Percentiles rank a stretch among this genome's conserved stretches.
Evolutionary conservation across 2,888 invertebrate species (phyloP).

Genomic region (Tridacna gigas): DNA sequence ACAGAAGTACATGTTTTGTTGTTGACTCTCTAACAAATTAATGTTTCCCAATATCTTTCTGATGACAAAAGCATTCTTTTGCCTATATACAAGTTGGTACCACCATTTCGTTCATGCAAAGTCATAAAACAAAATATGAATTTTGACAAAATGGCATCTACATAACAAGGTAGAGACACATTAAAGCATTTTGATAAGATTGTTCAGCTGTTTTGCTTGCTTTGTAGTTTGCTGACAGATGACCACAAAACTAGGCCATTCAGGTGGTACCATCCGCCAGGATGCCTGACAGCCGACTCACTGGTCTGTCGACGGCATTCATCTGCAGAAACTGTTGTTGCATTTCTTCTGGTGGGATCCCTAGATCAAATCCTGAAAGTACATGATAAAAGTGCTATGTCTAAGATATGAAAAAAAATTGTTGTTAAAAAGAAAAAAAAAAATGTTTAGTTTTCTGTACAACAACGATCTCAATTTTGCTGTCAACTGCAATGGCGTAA

Average conservation of each 20-base stretch:
- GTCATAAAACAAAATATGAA: too few relatives aligned
- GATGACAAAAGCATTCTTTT: too few relatives aligned
- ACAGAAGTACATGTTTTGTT: background rate
- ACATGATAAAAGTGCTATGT: background rate
- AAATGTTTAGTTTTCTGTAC: too few relatives aligned
- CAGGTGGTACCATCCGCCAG: conserved; percentile 74
- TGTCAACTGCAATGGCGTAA: too few relatives aligned
- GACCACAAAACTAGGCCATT: conserved; percentile 6
- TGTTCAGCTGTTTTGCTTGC: conserved; percentile 2
- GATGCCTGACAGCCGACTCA: conserved; percentile 75
- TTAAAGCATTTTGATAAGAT: conserved; percentile 6
- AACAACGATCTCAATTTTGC: too few relatives aligned
- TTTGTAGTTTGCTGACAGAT: background rate
- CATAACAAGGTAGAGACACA: background rate
- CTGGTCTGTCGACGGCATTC: conserved; percentile 76
- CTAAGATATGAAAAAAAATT: too few relatives aligned
- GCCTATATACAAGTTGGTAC: too few relatives aligned
- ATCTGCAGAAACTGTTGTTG: conserved; percentile 78
- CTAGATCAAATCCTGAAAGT: conserved; percentile 54
- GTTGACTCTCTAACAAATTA: too few relatives aligned
- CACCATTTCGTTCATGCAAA: too few relatives aligned
- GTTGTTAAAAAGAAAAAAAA: too few relatives aligned
- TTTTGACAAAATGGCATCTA: background rate
- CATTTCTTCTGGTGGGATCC: conserved; percentile 61
- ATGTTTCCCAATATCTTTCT: too few relatives aligned